Base-by-base conservation (phyloP, 2,113 vertebrate species). In the Sorex araneus region DNA sequence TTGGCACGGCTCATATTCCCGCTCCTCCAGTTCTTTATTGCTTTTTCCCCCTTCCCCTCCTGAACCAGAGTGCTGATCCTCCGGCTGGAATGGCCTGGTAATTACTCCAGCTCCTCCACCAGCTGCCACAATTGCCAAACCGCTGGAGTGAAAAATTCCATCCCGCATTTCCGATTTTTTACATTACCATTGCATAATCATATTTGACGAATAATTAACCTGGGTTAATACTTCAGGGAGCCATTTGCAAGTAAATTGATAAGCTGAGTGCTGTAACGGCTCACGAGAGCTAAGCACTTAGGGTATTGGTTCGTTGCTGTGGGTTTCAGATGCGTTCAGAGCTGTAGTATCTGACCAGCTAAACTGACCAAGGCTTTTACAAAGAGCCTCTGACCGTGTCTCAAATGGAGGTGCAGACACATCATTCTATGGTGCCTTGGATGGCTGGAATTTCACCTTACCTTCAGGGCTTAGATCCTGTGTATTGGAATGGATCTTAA, bases 181-280 rank as follows among this genome's bases (percentile, higher is more conserved):
- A 98, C 98, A 98, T 98, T 99, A 98, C 98, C 98, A 97, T 98
- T 97, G 97, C 98, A 98, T 99, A 99, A 99, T 98, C 98, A 98
- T 98, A 98, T 98, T 98, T 98, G 98, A 98, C 97, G 98, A 99
- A 99, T 99, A 99, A 99, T 98, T 98, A 99, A 99, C 98, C 98
- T 97, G 96, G 98, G 98, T 98, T 98, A 98, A 98, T 98, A 98
- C 98, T 98, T 98, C 97, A 97, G 98, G 98, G 98, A 98, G 95
- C 97, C 97, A 98, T 98, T 98, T 98, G 98, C 98, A 98, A 98
- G 98, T 98, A 98, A 98, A 98, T 98, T 98, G 98, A 98, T 98
- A 98, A 98, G 98, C 97, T 90, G 97, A 97, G 97, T 96, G 97
- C 98, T 98, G 96, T 97, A 97, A 97, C 94, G 71, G 91, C 21